A percentile compares a stretch with the other conserved stretches of the same genome.
Evolutionary conservation across 2,113 vertebrate genomes (phyloP).

Genomic region (Dipodomys merriami): DNA sequence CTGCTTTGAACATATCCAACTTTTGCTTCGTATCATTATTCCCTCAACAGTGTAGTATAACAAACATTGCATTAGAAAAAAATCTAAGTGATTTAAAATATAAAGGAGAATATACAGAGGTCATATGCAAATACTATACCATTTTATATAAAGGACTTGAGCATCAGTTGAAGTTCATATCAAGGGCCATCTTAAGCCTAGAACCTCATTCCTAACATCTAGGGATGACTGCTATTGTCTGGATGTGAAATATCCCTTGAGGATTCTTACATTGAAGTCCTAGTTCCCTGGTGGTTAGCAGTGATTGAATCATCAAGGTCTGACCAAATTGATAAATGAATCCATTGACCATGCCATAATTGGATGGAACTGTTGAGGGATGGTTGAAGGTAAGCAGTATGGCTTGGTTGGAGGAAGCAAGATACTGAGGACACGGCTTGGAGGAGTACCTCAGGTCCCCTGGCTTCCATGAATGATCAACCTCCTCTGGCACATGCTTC

Average conservation of each 20-base stretch:
- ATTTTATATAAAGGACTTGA: neutral
- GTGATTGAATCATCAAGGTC: neutral
- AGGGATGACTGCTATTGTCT: neutral
- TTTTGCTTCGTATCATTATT: neutral
- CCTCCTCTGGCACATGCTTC: too few species aligned
- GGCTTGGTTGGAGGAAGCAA: neutral
- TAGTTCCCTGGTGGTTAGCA: too few species aligned
- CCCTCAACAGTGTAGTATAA: neutral
- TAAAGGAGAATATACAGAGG: neutral
- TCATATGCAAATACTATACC: too few species aligned
- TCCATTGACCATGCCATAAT: too few species aligned
- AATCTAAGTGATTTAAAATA: neutral
- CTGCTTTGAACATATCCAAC: neutral
- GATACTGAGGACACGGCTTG: neutral
- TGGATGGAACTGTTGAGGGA: neutral
- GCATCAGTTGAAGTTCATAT: neutral
- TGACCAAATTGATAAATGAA: neutral
- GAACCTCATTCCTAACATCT: neutral
- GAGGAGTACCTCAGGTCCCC: neutral
- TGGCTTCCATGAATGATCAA: too few species aligned
- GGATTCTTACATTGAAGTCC: neutral
- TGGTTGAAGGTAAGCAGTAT: too few species aligned
- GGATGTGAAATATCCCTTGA: neutral
- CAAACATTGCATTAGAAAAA: neutral
- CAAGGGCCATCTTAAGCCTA: too few species aligned